Evolutionary conservation across 1,140 invertebrate species (phyloP).

Genomic region (Drosophila takahashii): DNA sequence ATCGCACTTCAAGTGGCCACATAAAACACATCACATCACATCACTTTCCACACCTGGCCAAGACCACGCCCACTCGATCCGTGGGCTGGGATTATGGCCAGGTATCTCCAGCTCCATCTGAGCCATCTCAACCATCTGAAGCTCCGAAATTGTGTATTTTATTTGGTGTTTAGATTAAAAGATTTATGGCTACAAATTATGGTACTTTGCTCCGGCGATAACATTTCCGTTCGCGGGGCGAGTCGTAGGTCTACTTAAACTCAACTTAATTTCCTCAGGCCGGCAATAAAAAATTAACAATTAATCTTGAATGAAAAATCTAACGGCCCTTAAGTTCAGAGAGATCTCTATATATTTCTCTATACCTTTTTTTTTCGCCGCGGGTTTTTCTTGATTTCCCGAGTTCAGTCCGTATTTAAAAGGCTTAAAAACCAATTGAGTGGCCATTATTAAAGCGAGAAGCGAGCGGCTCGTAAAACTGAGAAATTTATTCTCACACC

Average conservation of each 20-base stretch:
- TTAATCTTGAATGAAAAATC: constrained; percentile 80
- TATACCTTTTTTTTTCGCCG: not conserved
- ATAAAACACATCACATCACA: constrained; percentile 15
- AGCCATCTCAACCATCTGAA: constrained; percentile 34
- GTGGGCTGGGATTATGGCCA: constrained; percentile 15
- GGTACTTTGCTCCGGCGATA: constrained; percentile 75
- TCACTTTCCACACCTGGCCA: constrained; percentile 40
- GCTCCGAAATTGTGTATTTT: constrained; percentile 69
- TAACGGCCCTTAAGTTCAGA: constrained; percentile 54
- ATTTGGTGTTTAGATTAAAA: constrained; percentile 81
- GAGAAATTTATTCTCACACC: constrained; percentile 82
- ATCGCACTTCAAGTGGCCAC: constrained; percentile 10
- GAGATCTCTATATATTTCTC: constrained; percentile 13
- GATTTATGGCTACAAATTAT: constrained; percentile 83
- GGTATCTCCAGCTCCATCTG: constrained; percentile 8
- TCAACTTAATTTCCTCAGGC: constrained; percentile 71
- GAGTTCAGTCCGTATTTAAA: constrained; percentile 21
- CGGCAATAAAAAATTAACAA: constrained; percentile 74
- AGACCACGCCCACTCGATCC: constrained; percentile 12
- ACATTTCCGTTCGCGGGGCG: constrained; percentile 69
- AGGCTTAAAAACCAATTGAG: constrained; percentile 69
- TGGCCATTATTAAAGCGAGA: constrained; percentile 73
- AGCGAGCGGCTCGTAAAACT: constrained; percentile 69
- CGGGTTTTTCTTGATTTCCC: not conserved
- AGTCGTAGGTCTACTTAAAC: constrained; percentile 63